Conservation (phyloP, 2,113 vertebrate genomes). For the Prolemur simus region DNA sequence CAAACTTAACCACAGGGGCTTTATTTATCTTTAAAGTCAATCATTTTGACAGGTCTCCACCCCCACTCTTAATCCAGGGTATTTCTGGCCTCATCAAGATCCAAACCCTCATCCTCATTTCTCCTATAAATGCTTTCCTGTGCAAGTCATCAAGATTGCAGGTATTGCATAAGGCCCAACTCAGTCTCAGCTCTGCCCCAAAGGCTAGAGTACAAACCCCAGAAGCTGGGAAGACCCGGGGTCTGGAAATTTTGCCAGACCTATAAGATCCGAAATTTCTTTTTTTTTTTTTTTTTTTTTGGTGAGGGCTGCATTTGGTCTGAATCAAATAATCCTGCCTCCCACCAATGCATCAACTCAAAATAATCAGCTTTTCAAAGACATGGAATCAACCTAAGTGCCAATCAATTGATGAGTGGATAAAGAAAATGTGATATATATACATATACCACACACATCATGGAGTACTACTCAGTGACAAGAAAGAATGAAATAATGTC, state of each 20-base stretch:
- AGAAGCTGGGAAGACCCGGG: not conserved
- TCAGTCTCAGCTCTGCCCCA: not conserved
- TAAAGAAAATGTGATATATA: no score
- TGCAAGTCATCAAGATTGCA: not conserved
- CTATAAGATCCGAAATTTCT: not conserved
- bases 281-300: not conserved
- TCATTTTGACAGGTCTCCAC: not conserved
- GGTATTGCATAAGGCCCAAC: not conserved
- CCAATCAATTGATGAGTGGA: no score
- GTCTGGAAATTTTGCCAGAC: not conserved
- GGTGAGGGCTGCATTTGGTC: not conserved
- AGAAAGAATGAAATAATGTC: no score
- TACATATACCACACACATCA: no score
- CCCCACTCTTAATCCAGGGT: not conserved
- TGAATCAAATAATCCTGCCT: not conserved
- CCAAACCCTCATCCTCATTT: not conserved
- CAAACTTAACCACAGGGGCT: not conserved
- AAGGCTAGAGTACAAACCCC: not conserved
- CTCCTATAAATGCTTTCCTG: not conserved
- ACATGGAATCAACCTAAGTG: no score
- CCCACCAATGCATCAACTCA: not conserved
- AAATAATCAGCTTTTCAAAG: conserved; percentile 21
- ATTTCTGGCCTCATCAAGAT: not conserved
- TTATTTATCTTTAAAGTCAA: not conserved
- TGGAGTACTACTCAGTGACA: no score